Evolutionary conservation across 2,113 vertebrate genomes (phyloP).

Genomic region (Scomber scombrus): DNA sequence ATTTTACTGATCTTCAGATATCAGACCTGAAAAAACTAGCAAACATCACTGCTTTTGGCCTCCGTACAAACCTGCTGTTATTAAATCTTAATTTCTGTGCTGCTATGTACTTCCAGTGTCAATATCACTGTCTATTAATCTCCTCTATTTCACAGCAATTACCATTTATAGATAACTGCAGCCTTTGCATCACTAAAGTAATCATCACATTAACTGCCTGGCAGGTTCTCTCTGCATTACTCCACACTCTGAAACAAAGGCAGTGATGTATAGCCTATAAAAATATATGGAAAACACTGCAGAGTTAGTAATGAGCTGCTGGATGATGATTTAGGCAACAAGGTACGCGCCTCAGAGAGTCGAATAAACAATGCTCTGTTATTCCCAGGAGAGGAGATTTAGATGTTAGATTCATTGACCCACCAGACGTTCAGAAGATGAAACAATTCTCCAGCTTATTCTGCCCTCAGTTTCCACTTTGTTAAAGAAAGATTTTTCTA

Average conservation of each 20-base stretch:
- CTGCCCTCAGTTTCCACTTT: neutral
- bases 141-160: conserved; percentile 33
- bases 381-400: neutral
- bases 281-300: neutral
- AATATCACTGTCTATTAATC: conserved; percentile 3
- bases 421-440: neutral
- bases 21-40: neutral
- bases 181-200: neutral
- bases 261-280: neutral
- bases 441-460: neutral
- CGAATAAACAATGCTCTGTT: too few relatives aligned
- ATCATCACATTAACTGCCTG: conserved; percentile 41
- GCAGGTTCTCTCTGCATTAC: neutral
- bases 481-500: neutral
- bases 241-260: conserved; percentile 4
- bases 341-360: neutral
- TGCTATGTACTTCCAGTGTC: neutral
- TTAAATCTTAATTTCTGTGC: neutral
- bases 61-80: neutral
- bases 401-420: conserved; percentile 19
- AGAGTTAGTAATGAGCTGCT: neutral
- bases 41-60: neutral
- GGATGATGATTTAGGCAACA: neutral
- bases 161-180: conserved; percentile 31
- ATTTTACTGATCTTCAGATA: neutral